phyloP scores from a whole-genome alignment of 2,797 vertebrate genomes.

The Huso huso region DNA sequence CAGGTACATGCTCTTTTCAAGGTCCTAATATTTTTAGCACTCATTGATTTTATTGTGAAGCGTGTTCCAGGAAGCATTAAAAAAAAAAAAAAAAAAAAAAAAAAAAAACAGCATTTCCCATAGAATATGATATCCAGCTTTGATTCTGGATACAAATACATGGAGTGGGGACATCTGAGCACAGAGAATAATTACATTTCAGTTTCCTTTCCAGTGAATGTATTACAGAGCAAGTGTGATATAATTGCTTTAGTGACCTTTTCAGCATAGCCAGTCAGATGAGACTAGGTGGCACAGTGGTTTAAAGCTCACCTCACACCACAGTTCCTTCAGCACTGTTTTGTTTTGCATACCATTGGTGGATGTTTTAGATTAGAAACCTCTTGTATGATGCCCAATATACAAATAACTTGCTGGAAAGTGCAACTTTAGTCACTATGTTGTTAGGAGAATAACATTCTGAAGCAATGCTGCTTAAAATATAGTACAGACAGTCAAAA shows the following conservation, averaged over 20 bases:
- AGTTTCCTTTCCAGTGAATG: constrained; percentile 12
- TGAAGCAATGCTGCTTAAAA: too few relatives aligned
- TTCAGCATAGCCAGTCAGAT: not conserved
- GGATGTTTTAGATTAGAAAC: too few relatives aligned
- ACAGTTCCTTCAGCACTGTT: too few relatives aligned
- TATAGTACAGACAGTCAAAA: too few relatives aligned
- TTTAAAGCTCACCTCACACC: too few relatives aligned
- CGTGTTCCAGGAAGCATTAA: constrained; percentile 62
- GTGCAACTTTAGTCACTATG: too few relatives aligned
- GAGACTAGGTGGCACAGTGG: too few relatives aligned
- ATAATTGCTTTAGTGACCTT: constrained; percentile 1
- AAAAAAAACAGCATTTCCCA: constrained; percentile 14
- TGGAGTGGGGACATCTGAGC: constrained; percentile 9
- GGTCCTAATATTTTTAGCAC: constrained; percentile 68
- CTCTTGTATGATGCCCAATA: too few relatives aligned
- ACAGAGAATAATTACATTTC: constrained; percentile 1
- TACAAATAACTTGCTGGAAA: too few relatives aligned
- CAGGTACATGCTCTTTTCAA: constrained; percentile 49
- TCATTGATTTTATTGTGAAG: constrained; percentile 52
- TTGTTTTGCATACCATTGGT: too few relatives aligned
- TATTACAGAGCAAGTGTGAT: not conserved
- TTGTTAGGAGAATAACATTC: too few relatives aligned
- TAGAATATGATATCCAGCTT: constrained; percentile 14
- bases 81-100: constrained; percentile 19
- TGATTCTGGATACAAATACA: constrained; percentile 15